Conservation (phyloP, 2,888 invertebrate species). For the Sinotaia quadrata region DNA sequence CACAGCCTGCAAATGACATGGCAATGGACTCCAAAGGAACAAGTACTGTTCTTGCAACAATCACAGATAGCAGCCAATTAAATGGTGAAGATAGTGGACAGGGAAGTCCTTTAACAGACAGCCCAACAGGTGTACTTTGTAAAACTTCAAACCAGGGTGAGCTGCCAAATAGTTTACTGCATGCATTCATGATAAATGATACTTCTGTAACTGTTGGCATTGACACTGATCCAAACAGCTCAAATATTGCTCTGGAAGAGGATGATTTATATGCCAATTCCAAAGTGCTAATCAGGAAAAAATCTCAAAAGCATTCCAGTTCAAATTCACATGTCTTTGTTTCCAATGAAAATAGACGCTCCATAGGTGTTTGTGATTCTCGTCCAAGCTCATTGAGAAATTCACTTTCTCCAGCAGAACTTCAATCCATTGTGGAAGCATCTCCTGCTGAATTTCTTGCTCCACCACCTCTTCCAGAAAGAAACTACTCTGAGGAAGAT, state of each 20-base stretch:
- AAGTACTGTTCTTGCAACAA: background rate
- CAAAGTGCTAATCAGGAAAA: constrained; percentile 50
- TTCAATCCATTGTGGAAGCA: constrained; percentile 1
- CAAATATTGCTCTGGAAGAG: constrained; percentile 19
- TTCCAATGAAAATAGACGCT: background rate
- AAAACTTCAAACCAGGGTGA: too few relatives aligned
- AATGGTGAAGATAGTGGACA: constrained; percentile 39
- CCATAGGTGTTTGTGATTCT: background rate
- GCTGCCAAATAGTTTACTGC: too few relatives aligned
- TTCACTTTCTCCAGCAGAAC: constrained; percentile 16
- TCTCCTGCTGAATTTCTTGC: constrained; percentile 21
- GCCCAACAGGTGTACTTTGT: constrained; percentile 9
- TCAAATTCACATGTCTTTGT: constrained; percentile 1
- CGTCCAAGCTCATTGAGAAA: background rate
- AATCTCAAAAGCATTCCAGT: constrained; percentile 37
- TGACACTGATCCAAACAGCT: constrained; percentile 6
- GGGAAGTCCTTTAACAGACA: constrained; percentile 35
- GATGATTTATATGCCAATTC: constrained; percentile 56
- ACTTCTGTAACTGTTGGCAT: background rate
- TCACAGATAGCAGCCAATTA: constrained; percentile 5
- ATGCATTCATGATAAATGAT: background rate
- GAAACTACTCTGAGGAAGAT: constrained; percentile 46
- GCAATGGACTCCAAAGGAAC: background rate
- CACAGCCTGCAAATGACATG: background rate
- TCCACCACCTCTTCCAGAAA: constrained; percentile 51